Conservation (phyloP, 2,888 invertebrate genomes). For the Aromia moschata region DNA sequence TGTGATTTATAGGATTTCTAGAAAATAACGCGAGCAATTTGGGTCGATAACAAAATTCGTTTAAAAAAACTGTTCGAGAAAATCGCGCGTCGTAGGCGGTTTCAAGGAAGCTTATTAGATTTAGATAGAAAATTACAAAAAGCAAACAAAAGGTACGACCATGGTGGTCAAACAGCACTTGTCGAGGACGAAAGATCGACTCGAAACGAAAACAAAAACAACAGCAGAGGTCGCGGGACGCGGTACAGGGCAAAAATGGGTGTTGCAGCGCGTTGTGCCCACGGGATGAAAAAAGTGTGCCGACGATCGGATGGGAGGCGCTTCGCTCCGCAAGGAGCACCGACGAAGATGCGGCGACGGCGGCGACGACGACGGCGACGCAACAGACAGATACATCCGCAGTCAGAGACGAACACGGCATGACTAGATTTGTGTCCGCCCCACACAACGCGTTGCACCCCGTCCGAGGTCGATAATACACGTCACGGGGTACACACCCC, state of each 20-base stretch:
- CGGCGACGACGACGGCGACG: slow-evolving; percentile 44
- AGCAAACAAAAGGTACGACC: no score
- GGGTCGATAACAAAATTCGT: no score
- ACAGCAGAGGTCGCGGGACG: neutral
- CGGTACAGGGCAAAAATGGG: neutral
- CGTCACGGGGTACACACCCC: slow-evolving; percentile 39
- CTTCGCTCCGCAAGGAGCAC: slow-evolving; percentile 22
- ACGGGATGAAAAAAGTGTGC: slow-evolving; percentile 22
- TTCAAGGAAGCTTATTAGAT: no score
- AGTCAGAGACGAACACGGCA: slow-evolving; percentile 56
- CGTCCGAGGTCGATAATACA: slow-evolving; percentile 55
- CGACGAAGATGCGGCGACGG: slow-evolving; percentile 40
- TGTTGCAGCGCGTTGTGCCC: no score
- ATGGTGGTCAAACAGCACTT: neutral
- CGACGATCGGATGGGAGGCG: slow-evolving; percentile 20
- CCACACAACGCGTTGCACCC: slow-evolving; percentile 44
- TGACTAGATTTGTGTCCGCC: slow-evolving; percentile 54
- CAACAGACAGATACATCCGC: slow-evolving; percentile 50
- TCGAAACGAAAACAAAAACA: neutral
- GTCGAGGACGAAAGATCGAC: neutral
- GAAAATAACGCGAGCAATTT: no score
- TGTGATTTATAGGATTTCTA: no score
- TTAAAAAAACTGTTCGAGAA: no score
- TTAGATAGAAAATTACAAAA: no score
- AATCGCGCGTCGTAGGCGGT: no score